phyloP scores from a whole-genome alignment of 2,888 invertebrate genomes.

The Meteorus colon region DNA sequence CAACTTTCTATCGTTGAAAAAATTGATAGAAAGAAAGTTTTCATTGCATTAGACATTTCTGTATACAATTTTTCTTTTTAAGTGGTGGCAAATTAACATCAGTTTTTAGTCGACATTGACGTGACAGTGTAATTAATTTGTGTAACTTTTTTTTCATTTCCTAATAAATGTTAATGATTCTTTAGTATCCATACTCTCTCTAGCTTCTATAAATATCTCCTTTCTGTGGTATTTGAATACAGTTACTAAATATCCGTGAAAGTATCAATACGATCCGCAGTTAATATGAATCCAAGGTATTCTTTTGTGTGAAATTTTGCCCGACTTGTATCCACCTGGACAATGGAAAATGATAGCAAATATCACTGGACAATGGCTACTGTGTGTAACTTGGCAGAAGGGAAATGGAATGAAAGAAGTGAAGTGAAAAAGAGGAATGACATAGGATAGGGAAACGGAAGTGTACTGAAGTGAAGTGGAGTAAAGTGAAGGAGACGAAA shows the following conservation, averaged over 20 bases:
- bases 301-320: too few species aligned
- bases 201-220: too few species aligned
- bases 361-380: slow-evolving; percentile 15
- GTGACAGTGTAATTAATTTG: too few species aligned
- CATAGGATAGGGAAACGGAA: not conserved
- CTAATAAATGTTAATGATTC: too few species aligned
- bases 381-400: slow-evolving; percentile 3
- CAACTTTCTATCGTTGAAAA: not conserved
- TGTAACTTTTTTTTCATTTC: too few species aligned
- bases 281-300: too few species aligned
- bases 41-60: slow-evolving; percentile 1
- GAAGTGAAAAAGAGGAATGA: not conserved
- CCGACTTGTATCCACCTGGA: not conserved
- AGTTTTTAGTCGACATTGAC: too few species aligned
- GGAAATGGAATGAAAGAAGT: not conserved
- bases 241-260: too few species aligned
- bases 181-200: too few species aligned
- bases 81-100: not conserved
- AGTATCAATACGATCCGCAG: too few species aligned
- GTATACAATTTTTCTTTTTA: not conserved
- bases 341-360: not conserved
- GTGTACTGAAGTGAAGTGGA: slow-evolving; percentile 2
- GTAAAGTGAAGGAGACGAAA: slow-evolving; percentile 4
- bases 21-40: not conserved
- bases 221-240: too few species aligned